Evolutionary conservation across 1,140 invertebrate species (phyloP).

Genomic region (Bombus fervidus): DNA sequence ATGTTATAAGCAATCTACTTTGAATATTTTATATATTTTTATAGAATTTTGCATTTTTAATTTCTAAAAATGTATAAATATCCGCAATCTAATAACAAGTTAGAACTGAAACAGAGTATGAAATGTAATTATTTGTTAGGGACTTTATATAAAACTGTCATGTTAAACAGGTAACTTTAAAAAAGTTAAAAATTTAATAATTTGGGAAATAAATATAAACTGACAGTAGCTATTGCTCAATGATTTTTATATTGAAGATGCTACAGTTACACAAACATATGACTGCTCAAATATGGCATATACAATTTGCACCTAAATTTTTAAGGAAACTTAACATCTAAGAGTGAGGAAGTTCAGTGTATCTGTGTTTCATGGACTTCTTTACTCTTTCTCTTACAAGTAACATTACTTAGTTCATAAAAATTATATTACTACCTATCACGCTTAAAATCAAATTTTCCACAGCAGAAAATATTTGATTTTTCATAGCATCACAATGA

Average conservation of each 20-base stretch:
- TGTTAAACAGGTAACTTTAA: not conserved
- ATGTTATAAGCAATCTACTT: too few relatives aligned
- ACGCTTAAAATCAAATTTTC: conserved; percentile 5
- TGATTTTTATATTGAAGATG: conserved; percentile 15
- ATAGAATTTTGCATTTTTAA: too few relatives aligned
- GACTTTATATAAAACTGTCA: not conserved
- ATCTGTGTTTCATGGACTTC: not conserved
- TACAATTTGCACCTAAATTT: conserved; percentile 20
- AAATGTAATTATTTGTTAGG: too few relatives aligned
- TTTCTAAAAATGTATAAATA: too few relatives aligned
- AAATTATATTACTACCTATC: not conserved
- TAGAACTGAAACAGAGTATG: too few relatives aligned
- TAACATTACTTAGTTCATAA: conserved; percentile 1
- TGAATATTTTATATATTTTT: too few relatives aligned
- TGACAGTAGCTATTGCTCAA: conserved; percentile 7
- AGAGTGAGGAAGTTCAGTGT: not conserved
- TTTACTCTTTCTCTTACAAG: conserved; percentile 5
- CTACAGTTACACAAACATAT: conserved; percentile 11
- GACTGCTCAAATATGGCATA: not conserved
- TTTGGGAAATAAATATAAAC: not conserved
- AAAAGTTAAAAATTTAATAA: too few relatives aligned
- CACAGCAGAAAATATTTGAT: not conserved
- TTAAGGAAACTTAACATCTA: conserved; percentile 16
- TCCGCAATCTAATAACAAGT: too few relatives aligned
- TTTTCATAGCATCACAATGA: not conserved